Evolutionary conservation across 2,797 vertebrate species (phyloP).

Genomic region (Sebastes matsubarae): DNA sequence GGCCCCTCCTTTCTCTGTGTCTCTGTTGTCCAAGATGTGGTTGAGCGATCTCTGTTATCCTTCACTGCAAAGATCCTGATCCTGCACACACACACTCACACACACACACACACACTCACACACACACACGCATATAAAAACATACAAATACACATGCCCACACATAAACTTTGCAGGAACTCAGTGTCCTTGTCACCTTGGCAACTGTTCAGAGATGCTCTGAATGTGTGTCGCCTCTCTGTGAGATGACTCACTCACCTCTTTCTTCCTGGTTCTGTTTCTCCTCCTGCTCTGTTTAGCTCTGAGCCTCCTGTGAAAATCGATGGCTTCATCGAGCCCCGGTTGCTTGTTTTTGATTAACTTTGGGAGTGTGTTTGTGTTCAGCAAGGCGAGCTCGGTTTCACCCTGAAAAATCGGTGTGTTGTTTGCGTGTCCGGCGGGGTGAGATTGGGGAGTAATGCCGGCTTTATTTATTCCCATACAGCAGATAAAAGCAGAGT

Average conservation of each 20-base stretch:
- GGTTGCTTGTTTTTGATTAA: conserved; percentile 8
- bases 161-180: background rate
- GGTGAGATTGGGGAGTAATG: background rate
- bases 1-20: background rate
- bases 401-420: background rate
- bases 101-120: background rate
- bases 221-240: conserved; percentile 12
- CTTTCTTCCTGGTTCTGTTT: background rate
- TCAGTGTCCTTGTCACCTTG: conserved; percentile 62
- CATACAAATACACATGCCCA: background rate
- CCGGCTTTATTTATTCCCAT: conserved; percentile 23
- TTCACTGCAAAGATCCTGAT: background rate
- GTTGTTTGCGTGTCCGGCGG: background rate
- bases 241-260: conserved; percentile 44
- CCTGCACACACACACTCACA: background rate
- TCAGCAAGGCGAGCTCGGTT: background rate
- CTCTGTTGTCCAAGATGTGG: background rate
- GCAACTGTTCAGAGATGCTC: conserved; percentile 61
- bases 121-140: background rate
- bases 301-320: background rate
- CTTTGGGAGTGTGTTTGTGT: conserved; percentile 9
- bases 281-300: background rate
- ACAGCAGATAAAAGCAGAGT: conserved; percentile 35
- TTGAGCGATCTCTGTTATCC: background rate
- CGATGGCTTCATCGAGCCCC: background rate